A percentile compares a stretch with the other conserved stretches of the same genome.
These are phyloP conservation scores for Hyles vespertilio DNA, from an alignment of 1,140 invertebrate species.

Conservation along the genomic window DNA sequence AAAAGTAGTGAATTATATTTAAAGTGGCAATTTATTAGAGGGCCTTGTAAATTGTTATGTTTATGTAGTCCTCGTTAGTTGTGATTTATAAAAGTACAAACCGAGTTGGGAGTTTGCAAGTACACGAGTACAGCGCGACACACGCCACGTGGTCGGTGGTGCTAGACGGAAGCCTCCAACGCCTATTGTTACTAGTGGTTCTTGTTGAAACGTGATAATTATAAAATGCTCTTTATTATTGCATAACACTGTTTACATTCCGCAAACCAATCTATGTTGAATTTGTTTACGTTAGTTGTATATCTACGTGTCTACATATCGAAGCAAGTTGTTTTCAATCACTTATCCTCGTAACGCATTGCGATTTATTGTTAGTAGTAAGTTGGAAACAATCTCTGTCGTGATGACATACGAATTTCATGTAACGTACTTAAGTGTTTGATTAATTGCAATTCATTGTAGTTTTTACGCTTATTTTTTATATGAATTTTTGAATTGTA, in stretches of 20 bases:
- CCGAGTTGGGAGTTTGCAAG: slow-evolving; percentile 37
- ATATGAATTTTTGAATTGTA: slow-evolving; percentile 54
- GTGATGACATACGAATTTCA: slow-evolving; percentile 56
- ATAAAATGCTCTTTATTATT: slow-evolving; percentile 56
- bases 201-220: slow-evolving; percentile 55
- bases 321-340: slow-evolving; percentile 52
- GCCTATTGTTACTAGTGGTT: slow-evolving; percentile 59
- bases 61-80: not conserved
- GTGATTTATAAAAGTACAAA: slow-evolving; percentile 56
- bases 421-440: slow-evolving; percentile 65
- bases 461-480: slow-evolving; percentile 63
- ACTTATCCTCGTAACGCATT: slow-evolving; percentile 57
- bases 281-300: slow-evolving; percentile 67
- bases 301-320: slow-evolving; percentile 21
- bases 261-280: slow-evolving; percentile 69
- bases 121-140: too few relatives aligned
- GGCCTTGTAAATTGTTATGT: too few relatives aligned
- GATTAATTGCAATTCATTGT: slow-evolving; percentile 51
- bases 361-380: slow-evolving; percentile 52
- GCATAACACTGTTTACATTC: slow-evolving; percentile 71
- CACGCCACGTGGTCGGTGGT: too few relatives aligned
- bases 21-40: too few relatives aligned
- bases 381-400: slow-evolving; percentile 50
- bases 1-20: too few relatives aligned
- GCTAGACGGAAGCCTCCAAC: slow-evolving; percentile 41